Percentiles rank a stretch among this genome's conserved stretches.
These are phyloP conservation scores for Exocentrus adspersus DNA, from an alignment of 2,888 invertebrate genomes.

Conservation along the genomic window DNA sequence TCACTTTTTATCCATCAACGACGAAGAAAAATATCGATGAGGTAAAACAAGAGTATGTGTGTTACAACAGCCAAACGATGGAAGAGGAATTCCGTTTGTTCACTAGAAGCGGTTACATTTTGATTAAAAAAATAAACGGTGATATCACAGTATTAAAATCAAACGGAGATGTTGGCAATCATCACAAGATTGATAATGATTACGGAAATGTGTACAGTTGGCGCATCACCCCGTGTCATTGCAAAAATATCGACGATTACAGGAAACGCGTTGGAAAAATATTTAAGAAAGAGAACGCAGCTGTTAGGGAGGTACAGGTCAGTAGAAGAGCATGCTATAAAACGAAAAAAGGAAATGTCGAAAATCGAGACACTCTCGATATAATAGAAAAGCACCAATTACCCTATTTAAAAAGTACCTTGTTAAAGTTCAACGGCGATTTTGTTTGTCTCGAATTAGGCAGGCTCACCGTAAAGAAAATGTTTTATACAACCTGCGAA, in stretches of 20 bases:
- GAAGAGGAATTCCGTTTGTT: conserved; percentile 52
- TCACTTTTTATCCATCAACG: conserved; percentile 42
- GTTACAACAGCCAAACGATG: conserved; percentile 26
- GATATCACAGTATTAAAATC: conserved; percentile 47
- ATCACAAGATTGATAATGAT: conserved; percentile 42
- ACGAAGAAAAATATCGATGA: conserved; percentile 35
- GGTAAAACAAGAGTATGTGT: conserved; percentile 49
- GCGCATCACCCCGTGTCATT: conserved; percentile 36
- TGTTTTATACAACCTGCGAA: conserved; percentile 42
- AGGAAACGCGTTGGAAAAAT: conserved; percentile 41
- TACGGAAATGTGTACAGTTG: conserved; percentile 29
- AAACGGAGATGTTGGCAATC: conserved; percentile 49
- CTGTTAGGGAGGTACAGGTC: conserved; percentile 1
- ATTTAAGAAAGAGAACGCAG: conserved; percentile 27
- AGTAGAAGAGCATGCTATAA: conserved; percentile 42
- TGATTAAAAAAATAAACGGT: conserved; percentile 50
- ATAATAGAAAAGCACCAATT: conserved; percentile 40
- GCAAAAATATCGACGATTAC: conserved; percentile 42
- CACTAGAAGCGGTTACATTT: conserved; percentile 45
- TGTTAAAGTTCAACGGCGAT: conserved; percentile 46
- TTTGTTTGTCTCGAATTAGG: conserved; percentile 38
- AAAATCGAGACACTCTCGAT: conserved; percentile 34
- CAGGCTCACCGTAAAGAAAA: conserved; percentile 43
- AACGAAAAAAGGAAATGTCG: conserved; percentile 41
- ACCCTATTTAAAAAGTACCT: conserved; percentile 45